These are phyloP conservation scores for Ascaphus truei DNA, from an alignment of 2,113 vertebrate species.

Conservation along the genomic window DNA sequence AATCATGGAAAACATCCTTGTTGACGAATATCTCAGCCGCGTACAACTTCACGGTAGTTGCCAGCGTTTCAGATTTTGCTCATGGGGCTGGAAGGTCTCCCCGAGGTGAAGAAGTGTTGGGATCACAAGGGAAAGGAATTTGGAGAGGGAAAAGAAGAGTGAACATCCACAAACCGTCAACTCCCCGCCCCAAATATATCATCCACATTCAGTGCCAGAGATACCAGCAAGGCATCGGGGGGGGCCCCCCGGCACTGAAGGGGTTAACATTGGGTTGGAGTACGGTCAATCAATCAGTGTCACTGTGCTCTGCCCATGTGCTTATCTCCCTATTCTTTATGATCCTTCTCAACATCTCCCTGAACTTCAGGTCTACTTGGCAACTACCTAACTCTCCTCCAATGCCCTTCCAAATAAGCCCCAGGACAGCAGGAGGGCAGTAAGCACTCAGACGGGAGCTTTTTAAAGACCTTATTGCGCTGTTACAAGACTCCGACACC, in stretches of 20 bases:
- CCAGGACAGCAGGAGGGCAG: not conserved
- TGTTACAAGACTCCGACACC: constrained; percentile 17
- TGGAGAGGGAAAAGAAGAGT: too few relatives aligned
- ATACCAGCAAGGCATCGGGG: not conserved
- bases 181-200: too few relatives aligned
- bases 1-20: not conserved
- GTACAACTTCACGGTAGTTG: too few relatives aligned
- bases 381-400: too few relatives aligned
- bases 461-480: constrained; percentile 8
- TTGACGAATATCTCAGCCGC: constrained; percentile 5
- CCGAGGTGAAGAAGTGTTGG: not conserved
- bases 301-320: too few relatives aligned
- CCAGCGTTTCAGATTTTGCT: not conserved
- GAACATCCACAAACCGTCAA: too few relatives aligned
- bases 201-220: not conserved
- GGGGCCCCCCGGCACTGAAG: not conserved
- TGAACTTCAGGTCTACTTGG: too few relatives aligned
- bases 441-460: not conserved
- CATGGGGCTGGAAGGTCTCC: not conserved
- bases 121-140: not conserved
- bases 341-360: too few relatives aligned
- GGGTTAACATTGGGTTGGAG: too few relatives aligned
- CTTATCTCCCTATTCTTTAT: too few relatives aligned
- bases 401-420: not conserved
- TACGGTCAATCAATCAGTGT: too few relatives aligned